Evolutionary conservation across 2,797 vertebrate genomes (phyloP).

Genomic region (Gorsachius magnificus): DNA sequence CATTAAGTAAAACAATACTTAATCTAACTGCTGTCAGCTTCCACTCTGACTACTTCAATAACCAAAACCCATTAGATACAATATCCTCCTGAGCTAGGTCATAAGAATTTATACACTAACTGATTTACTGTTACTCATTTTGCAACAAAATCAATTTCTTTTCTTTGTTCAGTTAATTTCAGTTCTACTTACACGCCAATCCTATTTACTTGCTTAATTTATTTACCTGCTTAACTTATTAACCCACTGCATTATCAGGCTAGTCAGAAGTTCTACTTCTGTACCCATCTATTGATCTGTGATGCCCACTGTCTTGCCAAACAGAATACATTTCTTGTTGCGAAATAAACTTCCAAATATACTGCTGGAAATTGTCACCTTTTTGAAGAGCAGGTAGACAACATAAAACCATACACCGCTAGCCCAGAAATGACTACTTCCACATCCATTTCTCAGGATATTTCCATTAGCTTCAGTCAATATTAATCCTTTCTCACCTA

Average conservation of each 20-base stretch:
- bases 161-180: neutral
- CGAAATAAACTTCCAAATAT: neutral
- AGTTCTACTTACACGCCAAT: neutral
- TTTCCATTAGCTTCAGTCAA: neutral
- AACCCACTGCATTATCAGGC: neutral
- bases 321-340: neutral
- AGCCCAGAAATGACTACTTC: neutral
- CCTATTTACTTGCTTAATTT: neutral
- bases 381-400: neutral
- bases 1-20: neutral
- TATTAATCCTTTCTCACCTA: neutral
- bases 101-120: neutral
- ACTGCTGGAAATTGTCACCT: neutral
- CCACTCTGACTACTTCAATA: neutral
- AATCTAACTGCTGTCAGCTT: neutral
- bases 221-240: neutral
- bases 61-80: neutral
- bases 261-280: neutral
- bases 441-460: neutral
- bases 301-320: neutral
- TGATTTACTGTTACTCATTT: neutral
- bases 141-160: neutral
- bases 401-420: neutral
- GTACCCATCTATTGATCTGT: neutral
- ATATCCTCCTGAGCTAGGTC: neutral